Evolutionary conservation across 2,797 vertebrate species (phyloP), one percentile per base, ranked within the genome.

Genomic region (Labeo calbasu): DNA sequence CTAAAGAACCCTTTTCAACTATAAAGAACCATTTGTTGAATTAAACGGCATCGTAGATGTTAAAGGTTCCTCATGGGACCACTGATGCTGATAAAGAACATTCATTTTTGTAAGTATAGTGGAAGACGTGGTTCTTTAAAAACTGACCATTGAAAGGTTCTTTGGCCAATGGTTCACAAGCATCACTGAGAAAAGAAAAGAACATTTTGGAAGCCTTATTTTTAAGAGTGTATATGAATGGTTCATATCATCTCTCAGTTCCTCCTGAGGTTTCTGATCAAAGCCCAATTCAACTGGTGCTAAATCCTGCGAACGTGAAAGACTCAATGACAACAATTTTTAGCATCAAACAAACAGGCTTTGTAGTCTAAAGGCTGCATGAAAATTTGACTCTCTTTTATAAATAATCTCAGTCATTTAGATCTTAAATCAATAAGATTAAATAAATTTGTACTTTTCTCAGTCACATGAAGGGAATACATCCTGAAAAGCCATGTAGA

Each of bases 211-310:
- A 17, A 51, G 8, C 48, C 19, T 53, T 17, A 50, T 71, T 73
- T 32, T 46, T 53, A 51, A 71, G 19, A 51, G 40, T 40, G 50
- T 23, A n/a, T 13, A 48, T 70, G 21, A 50, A 25, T 2, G 3
- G 51, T 17, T 46, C 51, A 21, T 57, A n/a, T 57, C n/a, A 43
- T 77, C 68, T 59, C 73, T 53, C 55, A 75, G 23, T 51, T 51
- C 69, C 69, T 69, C 50, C 36, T 71, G 79, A 77, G 63, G 57
- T 65, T 71, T 82, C 50, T 65, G 72, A 65, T 77, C 57, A 83
- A 68, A 73, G 66, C 28, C 66, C 19, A 66, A 55, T 78, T 86
- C 43, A 78, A 63, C 25, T 50, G 46, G 53, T 63, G 73, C 19
- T 23, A 43, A 48, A 82, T 50, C 65, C 25, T 71, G 51, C 51